phyloP scores from a whole-genome alignment of 2,113 vertebrate species.

The Myotis brandtii region DNA sequence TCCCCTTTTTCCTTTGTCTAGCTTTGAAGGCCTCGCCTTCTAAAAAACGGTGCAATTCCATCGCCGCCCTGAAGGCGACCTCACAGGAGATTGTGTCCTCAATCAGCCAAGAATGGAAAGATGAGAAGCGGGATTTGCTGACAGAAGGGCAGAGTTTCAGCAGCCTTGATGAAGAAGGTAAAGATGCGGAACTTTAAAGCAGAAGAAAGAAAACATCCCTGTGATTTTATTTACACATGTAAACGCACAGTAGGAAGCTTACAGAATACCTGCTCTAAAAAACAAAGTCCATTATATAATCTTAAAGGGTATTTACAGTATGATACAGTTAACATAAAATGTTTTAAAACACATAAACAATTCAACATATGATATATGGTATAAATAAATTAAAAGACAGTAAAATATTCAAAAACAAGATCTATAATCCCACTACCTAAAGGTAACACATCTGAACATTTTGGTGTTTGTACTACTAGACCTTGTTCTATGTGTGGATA shows the following conservation, averaged over 20 bases:
- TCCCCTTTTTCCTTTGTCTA: constrained; percentile 80
- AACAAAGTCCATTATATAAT: not conserved
- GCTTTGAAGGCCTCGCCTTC: constrained; percentile 95
- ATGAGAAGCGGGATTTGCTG: constrained; percentile 90
- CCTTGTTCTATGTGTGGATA: not conserved
- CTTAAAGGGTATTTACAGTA: not conserved
- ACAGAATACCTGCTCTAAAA: not conserved
- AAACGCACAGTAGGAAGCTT: not conserved
- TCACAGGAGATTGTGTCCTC: constrained; percentile 95
- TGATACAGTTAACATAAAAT: not conserved
- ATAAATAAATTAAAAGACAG: not conserved
- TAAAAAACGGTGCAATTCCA: constrained; percentile 95
- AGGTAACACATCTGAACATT: constrained; percentile 9
- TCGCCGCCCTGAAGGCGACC: constrained; percentile 93
- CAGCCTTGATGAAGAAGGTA: constrained; percentile 98
- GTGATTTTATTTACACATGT: not conserved
- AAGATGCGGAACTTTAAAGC: not conserved
- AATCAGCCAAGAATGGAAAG: constrained; percentile 89
- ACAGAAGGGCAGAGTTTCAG: constrained; percentile 93
- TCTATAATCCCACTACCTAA: not conserved
- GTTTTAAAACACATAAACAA: constrained; percentile 24
- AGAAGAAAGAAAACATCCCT: not conserved
- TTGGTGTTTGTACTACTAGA: not conserved
- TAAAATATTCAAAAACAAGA: not conserved
- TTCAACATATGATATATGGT: not conserved